phyloP scores from a whole-genome alignment of 2,797 vertebrate species.

The Psittacula derbiana region DNA sequence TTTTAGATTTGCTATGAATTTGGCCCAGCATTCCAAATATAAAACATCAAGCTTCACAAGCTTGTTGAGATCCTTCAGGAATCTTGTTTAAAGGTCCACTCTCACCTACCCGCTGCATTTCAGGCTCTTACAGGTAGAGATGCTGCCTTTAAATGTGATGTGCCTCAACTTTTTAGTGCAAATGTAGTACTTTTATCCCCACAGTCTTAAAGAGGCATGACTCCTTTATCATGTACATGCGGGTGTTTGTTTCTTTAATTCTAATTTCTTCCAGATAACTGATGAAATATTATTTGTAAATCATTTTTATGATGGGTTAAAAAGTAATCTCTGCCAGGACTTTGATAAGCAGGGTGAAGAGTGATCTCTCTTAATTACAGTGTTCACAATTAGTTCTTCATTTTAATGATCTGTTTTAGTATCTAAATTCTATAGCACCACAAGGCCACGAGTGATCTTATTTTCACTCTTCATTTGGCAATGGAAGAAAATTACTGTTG shows the following conservation, averaged over 20 bases:
- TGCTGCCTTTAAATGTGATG: not conserved
- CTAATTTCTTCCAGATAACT: not conserved
- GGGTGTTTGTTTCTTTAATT: not conserved
- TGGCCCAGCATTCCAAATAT: not conserved
- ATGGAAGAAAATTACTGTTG: not conserved
- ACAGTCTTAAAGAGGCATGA: not conserved
- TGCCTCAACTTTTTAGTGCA: not conserved
- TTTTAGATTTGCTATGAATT: not conserved
- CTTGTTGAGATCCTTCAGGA: not conserved
- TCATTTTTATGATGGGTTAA: not conserved
- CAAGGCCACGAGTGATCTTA: not conserved
- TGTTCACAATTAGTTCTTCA: not conserved
- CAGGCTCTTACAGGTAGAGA: not conserved
- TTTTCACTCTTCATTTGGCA: not conserved
- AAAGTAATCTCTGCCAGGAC: not conserved
- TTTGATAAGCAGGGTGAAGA: not conserved
- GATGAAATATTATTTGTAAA: not conserved
- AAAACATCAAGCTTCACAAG: not conserved
- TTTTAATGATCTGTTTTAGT: not conserved
- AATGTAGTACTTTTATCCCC: not conserved
- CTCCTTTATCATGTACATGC: rapidly evolving
- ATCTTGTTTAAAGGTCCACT: not conserved
- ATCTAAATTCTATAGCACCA: not conserved
- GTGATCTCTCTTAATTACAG: not conserved
- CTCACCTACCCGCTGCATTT: not conserved